These are phyloP conservation scores for Noctua janthina DNA, from an alignment of 2,888 invertebrate species.

Conservation along the genomic window DNA sequence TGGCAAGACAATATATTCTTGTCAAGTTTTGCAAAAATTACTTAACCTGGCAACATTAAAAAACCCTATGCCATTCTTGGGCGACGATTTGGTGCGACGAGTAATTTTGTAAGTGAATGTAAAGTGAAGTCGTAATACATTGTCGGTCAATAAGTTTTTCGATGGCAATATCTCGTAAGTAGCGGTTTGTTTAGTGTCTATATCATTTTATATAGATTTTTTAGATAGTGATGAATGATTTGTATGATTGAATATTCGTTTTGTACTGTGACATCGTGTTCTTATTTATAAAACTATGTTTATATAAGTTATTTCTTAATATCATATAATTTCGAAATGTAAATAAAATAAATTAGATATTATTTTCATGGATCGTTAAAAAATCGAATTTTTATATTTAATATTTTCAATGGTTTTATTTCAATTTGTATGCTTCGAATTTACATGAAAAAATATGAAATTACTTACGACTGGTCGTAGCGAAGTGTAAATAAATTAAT, in stretches of 20 bases:
- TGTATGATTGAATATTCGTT: constrained; percentile 12
- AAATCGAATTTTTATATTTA: constrained; percentile 37
- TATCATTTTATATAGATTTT: constrained; percentile 38
- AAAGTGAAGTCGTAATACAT: not conserved
- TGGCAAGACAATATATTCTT: not conserved
- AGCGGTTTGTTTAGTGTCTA: constrained; percentile 9
- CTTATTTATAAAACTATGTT: constrained; percentile 52
- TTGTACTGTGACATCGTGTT: constrained; percentile 33
- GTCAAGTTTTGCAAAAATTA: not conserved
- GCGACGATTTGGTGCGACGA: constrained; percentile 10
- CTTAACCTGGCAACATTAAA: constrained; percentile 11
- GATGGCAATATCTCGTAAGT: constrained; percentile 12
- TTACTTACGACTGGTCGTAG: constrained; percentile 43
- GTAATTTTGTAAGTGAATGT: constrained; percentile 43
- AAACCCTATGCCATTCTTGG: not conserved
- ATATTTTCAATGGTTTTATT: constrained; percentile 42
- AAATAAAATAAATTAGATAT: constrained; percentile 52
- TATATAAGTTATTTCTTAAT: constrained; percentile 50
- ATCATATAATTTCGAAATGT: constrained; percentile 56
- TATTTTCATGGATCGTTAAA: constrained; percentile 50
- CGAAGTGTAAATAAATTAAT: constrained; percentile 47
- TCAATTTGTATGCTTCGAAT: constrained; percentile 41
- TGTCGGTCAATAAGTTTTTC: not conserved
- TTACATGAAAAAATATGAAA: constrained; percentile 39
- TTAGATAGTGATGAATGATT: constrained; percentile 7